These are phyloP conservation scores for Melanotus villosus DNA, from an alignment of 2,888 invertebrate species.

Conservation along the genomic window DNA sequence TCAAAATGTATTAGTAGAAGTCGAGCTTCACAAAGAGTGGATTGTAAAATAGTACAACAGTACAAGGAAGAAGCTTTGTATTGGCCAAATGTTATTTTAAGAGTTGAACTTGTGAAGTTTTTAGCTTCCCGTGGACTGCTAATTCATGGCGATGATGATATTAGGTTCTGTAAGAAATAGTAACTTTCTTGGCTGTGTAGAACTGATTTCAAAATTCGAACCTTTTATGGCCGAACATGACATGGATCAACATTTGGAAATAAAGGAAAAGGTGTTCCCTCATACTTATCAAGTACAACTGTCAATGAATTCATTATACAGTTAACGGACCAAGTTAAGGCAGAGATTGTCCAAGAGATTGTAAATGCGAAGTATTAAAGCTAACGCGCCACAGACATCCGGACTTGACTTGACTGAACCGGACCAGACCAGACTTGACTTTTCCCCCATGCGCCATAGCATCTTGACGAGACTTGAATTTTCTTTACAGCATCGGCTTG, in stretches of 20 bases:
- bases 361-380: neutral
- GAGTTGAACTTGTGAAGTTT: too few relatives aligned
- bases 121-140: neutral
- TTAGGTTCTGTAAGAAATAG: neutral
- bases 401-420: too few relatives aligned
- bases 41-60: too few relatives aligned
- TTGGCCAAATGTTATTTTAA: too few relatives aligned
- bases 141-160: neutral
- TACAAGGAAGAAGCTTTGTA: too few relatives aligned
- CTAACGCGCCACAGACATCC: too few relatives aligned
- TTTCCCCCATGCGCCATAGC: too few relatives aligned
- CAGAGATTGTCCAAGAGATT: neutral
- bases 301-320: constrained; percentile 1
- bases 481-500: too few relatives aligned
- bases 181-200: constrained; percentile 5
- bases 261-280: neutral
- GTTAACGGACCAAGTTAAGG: neutral
- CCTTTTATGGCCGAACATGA: neutral
- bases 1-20: too few relatives aligned
- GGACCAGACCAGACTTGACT: too few relatives aligned
- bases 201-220: constrained; percentile 3
- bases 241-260: neutral
- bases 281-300: constrained; percentile 7
- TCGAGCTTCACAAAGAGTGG: too few relatives aligned
- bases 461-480: neutral